Conservation (phyloP, 2,888 invertebrate genomes). For the Beris morrisii region DNA sequence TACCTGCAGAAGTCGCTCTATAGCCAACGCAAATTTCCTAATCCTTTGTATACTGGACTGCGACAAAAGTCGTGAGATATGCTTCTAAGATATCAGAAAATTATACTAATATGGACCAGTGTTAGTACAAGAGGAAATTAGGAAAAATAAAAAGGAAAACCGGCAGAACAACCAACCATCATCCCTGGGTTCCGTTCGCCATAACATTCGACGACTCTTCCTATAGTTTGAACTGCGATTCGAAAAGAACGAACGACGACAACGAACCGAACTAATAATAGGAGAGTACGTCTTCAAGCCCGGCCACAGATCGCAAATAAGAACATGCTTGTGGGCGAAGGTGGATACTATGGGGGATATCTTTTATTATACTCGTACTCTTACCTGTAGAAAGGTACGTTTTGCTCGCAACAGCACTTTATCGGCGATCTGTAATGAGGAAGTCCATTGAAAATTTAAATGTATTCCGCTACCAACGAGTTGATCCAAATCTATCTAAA, state of each 20-base stretch:
- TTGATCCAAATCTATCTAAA: conserved; percentile 36
- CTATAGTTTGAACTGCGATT: neutral
- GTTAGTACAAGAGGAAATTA: conserved; percentile 36
- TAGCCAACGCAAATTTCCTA: conserved; percentile 35
- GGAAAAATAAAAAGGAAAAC: conserved; percentile 22
- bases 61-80: conserved; percentile 39
- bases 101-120: conserved; percentile 40
- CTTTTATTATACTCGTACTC: too few relatives aligned
- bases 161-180: conserved; percentile 11
- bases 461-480: conserved; percentile 38
- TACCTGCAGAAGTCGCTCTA: conserved; percentile 20
- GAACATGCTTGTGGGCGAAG: conserved; percentile 37
- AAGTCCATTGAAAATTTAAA: conserved; percentile 40
- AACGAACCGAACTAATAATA: too few relatives aligned
- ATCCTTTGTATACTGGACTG: conserved; percentile 24
- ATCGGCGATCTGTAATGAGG: conserved; percentile 38
- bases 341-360: conserved; percentile 15
- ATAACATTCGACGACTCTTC: too few relatives aligned
- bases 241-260: neutral
- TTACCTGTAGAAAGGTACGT: too few relatives aligned
- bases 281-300: neutral
- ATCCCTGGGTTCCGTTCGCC: conserved; percentile 6
- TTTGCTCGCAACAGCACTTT: conserved; percentile 14
- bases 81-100: conserved; percentile 36
- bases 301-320: conserved; percentile 33